These are phyloP conservation scores for Neodiprion lecontei DNA, from an alignment of 1,140 invertebrate genomes.

Conservation along the genomic window DNA sequence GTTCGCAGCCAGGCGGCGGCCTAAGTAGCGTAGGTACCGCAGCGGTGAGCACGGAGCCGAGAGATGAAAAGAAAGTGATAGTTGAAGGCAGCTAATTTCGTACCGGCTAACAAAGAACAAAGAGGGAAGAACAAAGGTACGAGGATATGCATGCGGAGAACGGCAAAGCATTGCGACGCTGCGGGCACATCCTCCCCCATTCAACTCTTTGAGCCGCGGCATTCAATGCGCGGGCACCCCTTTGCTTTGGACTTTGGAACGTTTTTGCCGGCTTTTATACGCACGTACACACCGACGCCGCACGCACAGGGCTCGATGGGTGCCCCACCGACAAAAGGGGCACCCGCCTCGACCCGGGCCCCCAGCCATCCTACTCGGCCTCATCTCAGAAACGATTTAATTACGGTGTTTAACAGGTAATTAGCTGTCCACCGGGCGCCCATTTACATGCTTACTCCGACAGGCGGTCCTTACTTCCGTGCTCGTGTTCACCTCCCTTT, in stretches of 20 bases:
- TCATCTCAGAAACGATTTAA: not conserved
- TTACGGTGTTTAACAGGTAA: not conserved
- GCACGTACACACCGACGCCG: too few relatives aligned
- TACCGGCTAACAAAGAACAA: not conserved
- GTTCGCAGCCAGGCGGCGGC: slow-evolving; percentile 15
- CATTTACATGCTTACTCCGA: too few relatives aligned
- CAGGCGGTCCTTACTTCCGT: too few relatives aligned
- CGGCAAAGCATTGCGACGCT: too few relatives aligned
- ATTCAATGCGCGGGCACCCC: too few relatives aligned
- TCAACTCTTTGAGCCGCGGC: not conserved
- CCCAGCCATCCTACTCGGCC: not conserved
- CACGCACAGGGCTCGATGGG: not conserved
- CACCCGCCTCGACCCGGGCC: not conserved
- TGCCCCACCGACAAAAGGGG: slow-evolving; percentile 1
- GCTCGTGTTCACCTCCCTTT: too few relatives aligned
- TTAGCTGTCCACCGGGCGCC: not conserved
- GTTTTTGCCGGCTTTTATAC: not conserved
- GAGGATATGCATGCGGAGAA: not conserved
- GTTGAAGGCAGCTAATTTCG: slow-evolving; percentile 1
- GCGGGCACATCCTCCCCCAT: slow-evolving; percentile 4
- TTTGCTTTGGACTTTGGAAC: too few relatives aligned
- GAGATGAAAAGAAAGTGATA: slow-evolving; percentile 5
- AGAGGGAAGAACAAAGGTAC: slow-evolving; percentile 2
- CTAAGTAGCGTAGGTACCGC: slow-evolving; percentile 14
- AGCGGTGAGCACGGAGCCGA: not conserved